These are phyloP conservation scores for Anneissia japonica DNA, from an alignment of 35 echinoderm and acorn worm species.

Conservation along the genomic window DNA sequence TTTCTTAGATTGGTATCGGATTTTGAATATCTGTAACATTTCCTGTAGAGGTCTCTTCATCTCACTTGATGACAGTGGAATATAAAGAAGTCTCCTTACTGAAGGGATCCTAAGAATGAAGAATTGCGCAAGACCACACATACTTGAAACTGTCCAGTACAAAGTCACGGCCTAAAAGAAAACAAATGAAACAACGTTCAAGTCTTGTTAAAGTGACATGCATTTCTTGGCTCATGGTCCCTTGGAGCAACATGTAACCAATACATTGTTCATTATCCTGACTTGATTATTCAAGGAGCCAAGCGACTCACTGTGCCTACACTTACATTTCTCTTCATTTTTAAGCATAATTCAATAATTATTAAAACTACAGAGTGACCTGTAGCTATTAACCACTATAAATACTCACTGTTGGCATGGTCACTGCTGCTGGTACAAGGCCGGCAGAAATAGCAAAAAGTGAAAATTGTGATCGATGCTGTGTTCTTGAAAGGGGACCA, in stretches of 20 bases:
- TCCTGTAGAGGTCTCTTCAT: conserved; percentile 72
- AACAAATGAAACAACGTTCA: conserved; percentile 1
- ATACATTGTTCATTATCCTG: too few relatives aligned
- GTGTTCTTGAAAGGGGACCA: conserved; percentile 58
- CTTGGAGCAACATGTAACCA: too few relatives aligned
- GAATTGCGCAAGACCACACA: conserved; percentile 58
- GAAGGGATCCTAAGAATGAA: conserved; percentile 43
- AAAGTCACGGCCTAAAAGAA: conserved; percentile 53
- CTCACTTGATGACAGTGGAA: conserved; percentile 62
- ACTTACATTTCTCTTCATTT: neutral
- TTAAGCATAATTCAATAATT: neutral
- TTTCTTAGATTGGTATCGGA: neutral
- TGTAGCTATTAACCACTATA: neutral
- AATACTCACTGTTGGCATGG: conserved; percentile 78
- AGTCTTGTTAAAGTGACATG: neutral
- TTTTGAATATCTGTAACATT: conserved; percentile 13
- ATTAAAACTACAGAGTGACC: neutral
- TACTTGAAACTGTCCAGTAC: conserved; percentile 73
- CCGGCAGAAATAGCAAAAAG: conserved; percentile 44
- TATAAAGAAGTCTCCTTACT: conserved; percentile 41
- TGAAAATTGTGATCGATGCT: conserved; percentile 34
- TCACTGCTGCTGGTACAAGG: conserved; percentile 46
- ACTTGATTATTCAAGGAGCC: too few relatives aligned
- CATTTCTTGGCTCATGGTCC: too few relatives aligned
- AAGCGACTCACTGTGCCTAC: too few relatives aligned